A percentile compares a stretch with the other conserved stretches of the same genome.
Evolutionary conservation across 2,113 vertebrate species (phyloP).

Genomic region (Phylloscopus whistleri): DNA sequence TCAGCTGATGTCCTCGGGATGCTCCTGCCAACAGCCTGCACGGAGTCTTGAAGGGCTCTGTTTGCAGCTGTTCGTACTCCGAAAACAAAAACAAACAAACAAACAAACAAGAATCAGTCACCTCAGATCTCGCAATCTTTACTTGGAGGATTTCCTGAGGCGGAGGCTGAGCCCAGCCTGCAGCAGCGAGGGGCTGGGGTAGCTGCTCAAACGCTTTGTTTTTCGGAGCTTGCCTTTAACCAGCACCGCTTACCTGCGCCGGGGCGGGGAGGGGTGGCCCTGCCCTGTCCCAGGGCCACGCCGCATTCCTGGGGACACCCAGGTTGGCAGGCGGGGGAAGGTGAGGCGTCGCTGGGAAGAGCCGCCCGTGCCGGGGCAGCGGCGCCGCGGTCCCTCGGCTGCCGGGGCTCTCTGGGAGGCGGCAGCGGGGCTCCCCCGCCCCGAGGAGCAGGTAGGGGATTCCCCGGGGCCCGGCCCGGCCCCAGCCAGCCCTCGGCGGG

Average conservation of each 20-base stretch:
- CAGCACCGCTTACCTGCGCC: background rate
- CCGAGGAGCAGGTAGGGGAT: background rate
- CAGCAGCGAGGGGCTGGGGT: background rate
- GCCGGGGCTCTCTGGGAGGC: background rate
- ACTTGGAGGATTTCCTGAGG: background rate
- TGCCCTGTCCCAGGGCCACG: background rate
- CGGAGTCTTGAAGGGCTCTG: background rate
- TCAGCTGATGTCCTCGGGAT: rapidly evolving
- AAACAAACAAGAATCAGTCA: background rate
- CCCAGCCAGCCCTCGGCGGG: background rate
- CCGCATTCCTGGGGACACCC: rapidly evolving
- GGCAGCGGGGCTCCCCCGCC: background rate
- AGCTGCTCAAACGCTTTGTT: background rate
- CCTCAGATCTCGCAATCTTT: background rate
- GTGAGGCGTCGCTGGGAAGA: background rate
- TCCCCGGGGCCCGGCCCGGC: rapidly evolving
- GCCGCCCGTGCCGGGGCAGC: background rate
- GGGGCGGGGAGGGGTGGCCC: background rate
- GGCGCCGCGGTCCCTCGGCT: too few relatives aligned
- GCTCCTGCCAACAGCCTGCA: background rate
- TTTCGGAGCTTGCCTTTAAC: background rate
- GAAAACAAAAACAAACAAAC: background rate
- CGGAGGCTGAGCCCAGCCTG: background rate
- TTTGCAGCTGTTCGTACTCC: rapidly evolving
- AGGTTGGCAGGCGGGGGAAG: rapidly evolving